phyloP scores from a whole-genome alignment of 2,113 vertebrate species.

The Limanda limanda region DNA sequence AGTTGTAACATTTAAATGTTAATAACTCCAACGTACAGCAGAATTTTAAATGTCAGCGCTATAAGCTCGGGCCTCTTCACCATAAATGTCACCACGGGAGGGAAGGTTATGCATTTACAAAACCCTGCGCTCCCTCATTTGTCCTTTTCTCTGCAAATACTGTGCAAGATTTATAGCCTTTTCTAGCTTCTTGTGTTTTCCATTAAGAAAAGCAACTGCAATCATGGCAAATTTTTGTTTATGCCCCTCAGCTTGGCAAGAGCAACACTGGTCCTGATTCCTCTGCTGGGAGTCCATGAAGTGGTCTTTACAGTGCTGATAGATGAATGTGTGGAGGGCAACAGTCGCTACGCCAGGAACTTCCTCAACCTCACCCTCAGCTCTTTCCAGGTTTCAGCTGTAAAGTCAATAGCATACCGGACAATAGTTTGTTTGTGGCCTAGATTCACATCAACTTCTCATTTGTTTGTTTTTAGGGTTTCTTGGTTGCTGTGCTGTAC shows the following conservation, averaged over 20 bases:
- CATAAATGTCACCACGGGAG: neutral
- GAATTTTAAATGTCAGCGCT: neutral
- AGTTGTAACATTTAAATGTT: slow-evolving; percentile 21
- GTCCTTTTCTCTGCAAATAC: neutral
- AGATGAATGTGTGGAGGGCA: slow-evolving; percentile 89
- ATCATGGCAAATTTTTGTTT: neutral
- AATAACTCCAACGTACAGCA: neutral
- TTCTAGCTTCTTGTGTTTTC: too few relatives aligned
- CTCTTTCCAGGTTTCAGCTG: slow-evolving; percentile 87
- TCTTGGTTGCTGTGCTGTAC: slow-evolving; percentile 92
- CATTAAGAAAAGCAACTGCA: neutral
- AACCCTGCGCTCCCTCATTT: neutral
- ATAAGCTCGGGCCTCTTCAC: too few relatives aligned
- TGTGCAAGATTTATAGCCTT: too few relatives aligned
- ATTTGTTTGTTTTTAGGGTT: slow-evolving; percentile 82
- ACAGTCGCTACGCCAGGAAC: slow-evolving; percentile 83
- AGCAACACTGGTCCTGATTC: slow-evolving; percentile 93
- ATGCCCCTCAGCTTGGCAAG: slow-evolving; percentile 85
- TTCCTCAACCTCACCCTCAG: slow-evolving; percentile 91
- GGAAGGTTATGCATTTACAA: neutral
- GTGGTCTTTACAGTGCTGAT: slow-evolving; percentile 89
- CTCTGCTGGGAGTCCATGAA: slow-evolving; percentile 93
- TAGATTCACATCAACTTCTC: neutral
- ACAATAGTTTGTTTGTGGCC: neutral
- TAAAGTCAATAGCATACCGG: neutral